Conservation (phyloP, 2,113 vertebrate genomes). For the Carlito syrichta region DNA sequence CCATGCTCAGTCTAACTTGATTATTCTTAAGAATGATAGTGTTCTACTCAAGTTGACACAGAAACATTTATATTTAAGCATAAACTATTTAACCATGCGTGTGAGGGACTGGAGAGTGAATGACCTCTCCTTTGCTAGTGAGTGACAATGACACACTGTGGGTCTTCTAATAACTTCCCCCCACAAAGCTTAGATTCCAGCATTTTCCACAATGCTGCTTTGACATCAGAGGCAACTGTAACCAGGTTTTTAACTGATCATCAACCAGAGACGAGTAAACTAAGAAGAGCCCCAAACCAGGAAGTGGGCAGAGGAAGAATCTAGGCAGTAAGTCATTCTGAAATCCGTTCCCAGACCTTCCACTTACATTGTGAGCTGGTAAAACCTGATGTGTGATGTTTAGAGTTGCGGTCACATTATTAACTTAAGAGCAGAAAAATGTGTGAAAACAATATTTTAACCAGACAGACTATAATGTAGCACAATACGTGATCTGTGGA, state of each 20-base stretch:
- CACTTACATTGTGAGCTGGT: not conserved
- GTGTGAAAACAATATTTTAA: constrained; percentile 42
- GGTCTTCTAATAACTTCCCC: not conserved
- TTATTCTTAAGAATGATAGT: not conserved
- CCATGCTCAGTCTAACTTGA: too few species aligned
- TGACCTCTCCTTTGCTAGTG: not conserved
- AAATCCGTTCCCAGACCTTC: not conserved
- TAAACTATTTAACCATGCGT: not conserved
- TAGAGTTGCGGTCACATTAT: not conserved
- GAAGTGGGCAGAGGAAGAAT: not conserved
- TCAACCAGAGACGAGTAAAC: not conserved
- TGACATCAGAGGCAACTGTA: not conserved
- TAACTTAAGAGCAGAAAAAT: constrained; percentile 29
- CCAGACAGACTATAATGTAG: not conserved
- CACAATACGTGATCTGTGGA: constrained; percentile 3
- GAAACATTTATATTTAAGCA: not conserved
- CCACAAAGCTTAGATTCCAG: not conserved
- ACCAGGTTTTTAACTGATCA: not conserved
- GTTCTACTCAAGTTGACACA: not conserved
- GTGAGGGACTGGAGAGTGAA: not conserved
- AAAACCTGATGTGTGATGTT: not conserved
- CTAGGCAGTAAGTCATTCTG: not conserved
- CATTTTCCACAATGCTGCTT: not conserved
- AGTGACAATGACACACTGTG: not conserved
- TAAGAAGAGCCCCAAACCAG: not conserved